Evolutionary conservation across 2,888 invertebrate genomes (phyloP).

Genomic region (Lasioglossum lativentre): DNA sequence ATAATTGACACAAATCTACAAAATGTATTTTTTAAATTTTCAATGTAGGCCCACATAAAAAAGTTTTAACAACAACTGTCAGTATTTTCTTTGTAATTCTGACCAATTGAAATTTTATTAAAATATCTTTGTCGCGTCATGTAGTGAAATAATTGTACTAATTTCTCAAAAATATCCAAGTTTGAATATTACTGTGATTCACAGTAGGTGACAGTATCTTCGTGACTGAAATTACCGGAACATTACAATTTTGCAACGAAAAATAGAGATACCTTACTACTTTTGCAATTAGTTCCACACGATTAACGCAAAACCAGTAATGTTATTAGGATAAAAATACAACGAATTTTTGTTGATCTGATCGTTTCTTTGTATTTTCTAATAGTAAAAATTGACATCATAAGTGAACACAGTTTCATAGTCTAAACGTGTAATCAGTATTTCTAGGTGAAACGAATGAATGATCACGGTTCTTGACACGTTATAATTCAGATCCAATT

Average conservation of each 20-base stretch:
- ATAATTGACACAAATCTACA: too few relatives aligned
- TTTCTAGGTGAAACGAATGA: constrained; percentile 21
- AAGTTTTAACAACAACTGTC: too few relatives aligned
- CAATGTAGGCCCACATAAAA: too few relatives aligned
- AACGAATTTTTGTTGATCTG: background rate
- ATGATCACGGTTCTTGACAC: background rate
- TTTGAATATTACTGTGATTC: too few relatives aligned
- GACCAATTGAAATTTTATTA: too few relatives aligned
- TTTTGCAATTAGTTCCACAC: background rate
- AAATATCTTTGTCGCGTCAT: too few relatives aligned
- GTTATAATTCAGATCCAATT: background rate
- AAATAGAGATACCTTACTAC: too few relatives aligned
- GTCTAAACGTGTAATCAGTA: background rate
- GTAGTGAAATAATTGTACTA: background rate
- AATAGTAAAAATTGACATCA: background rate
- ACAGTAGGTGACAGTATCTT: background rate
- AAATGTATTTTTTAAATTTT: too few relatives aligned
- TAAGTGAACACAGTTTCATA: background rate
- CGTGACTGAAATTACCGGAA: background rate
- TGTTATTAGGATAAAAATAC: background rate
- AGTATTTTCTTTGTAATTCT: too few relatives aligned
- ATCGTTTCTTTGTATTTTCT: background rate
- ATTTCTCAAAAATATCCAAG: background rate
- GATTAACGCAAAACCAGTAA: too few relatives aligned
- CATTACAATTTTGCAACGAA: background rate